Percentiles rank a stretch among this genome's conserved stretches.
These are phyloP conservation scores for Coleophora flavipennella DNA, from an alignment of 2,888 invertebrate genomes.

Conservation along the genomic window DNA sequence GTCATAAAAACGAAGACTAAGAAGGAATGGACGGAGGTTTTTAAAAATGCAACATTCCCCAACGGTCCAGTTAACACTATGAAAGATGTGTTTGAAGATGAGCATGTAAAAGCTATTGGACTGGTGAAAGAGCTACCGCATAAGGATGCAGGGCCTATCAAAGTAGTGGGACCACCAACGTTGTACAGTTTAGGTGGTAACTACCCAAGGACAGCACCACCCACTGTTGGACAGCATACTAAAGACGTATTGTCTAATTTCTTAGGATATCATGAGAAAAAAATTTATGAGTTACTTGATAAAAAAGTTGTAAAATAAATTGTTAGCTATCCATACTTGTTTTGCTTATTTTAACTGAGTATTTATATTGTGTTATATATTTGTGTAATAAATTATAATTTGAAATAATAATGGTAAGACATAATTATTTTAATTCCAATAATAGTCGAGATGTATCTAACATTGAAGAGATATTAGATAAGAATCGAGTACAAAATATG, in stretches of 20 bases:
- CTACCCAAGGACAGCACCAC: slow-evolving; percentile 81
- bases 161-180: slow-evolving; percentile 90
- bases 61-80: slow-evolving; percentile 93
- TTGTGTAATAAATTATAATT: too few relatives aligned
- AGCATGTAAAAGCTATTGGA: slow-evolving; percentile 83
- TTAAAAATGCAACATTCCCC: slow-evolving; percentile 85
- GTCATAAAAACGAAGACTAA: slow-evolving; percentile 76
- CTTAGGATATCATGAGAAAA: slow-evolving; percentile 74
- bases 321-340: too few relatives aligned
- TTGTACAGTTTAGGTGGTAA: slow-evolving; percentile 82
- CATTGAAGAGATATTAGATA: too few relatives aligned
- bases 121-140: slow-evolving; percentile 82
- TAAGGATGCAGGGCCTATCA: slow-evolving; percentile 78
- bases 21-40: slow-evolving; percentile 80
- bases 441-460: too few relatives aligned
- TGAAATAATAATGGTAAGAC: too few relatives aligned
- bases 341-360: too few relatives aligned
- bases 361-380: too few relatives aligned
- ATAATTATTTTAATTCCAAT: too few relatives aligned
- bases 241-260: slow-evolving; percentile 78
- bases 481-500: too few relatives aligned
- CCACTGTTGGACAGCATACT: slow-evolving; percentile 91
- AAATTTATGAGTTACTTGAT: slow-evolving; percentile 72
- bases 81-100: slow-evolving; percentile 88
- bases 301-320: slow-evolving; percentile 41